These are phyloP conservation scores for Dasypus novemcinctus DNA, from an alignment of 2,113 vertebrate genomes.

Conservation along the genomic window DNA sequence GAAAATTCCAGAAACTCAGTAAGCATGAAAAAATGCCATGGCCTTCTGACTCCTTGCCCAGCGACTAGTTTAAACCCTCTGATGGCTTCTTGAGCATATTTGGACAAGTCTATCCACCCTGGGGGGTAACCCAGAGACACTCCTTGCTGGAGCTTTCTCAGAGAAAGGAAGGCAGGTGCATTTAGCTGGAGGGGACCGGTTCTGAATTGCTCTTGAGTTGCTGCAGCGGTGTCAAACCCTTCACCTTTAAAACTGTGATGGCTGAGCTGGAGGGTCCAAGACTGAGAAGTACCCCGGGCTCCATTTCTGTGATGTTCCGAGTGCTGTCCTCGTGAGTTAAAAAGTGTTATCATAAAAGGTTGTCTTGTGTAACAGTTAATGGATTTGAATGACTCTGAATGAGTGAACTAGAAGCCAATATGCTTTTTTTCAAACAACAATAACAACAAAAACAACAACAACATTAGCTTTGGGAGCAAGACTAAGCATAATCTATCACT, in stretches of 20 bases:
- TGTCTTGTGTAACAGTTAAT: not conserved
- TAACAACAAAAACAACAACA: not conserved
- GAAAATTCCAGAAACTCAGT: not conserved
- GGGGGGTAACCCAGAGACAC: not conserved
- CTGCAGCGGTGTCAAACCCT: not conserved
- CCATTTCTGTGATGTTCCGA: not conserved
- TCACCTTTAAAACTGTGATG: not conserved
- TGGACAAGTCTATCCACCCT: not conserved
- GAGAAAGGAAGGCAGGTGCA: not conserved
- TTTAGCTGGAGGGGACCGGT: not conserved
- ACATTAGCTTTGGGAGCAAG: not conserved
- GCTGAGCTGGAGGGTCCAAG: not conserved
- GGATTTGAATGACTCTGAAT: not conserved
- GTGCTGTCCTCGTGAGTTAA: not conserved
- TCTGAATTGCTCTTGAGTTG: not conserved
- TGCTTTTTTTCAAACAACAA: not conserved
- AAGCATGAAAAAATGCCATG: not conserved
- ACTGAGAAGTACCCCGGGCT: not conserved
- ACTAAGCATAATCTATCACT: not conserved
- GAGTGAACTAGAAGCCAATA: not conserved
- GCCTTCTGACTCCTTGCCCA: not conserved
- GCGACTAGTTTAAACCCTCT: not conserved
- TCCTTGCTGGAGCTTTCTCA: not conserved
- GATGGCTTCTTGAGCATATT: not conserved
- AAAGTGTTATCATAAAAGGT: not conserved